Percentiles rank a stretch among this genome's conserved stretches.
Conservation (phyloP, 2,888 invertebrate species). For the Stenotaenia linearis region DNA sequence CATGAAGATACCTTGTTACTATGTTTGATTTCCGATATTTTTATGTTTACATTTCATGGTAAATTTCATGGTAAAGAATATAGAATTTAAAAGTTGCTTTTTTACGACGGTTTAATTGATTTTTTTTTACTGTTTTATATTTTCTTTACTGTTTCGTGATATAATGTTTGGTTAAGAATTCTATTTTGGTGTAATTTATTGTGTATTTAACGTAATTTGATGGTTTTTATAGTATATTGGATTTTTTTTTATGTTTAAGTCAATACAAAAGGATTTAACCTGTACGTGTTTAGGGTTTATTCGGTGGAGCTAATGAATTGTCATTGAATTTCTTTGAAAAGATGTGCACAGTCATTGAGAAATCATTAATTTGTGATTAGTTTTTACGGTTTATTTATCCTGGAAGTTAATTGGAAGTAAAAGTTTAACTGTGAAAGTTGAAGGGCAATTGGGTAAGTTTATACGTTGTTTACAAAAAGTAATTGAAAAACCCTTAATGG, state of each 20-base stretch:
- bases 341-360: constrained; percentile 6
- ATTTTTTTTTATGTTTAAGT: not conserved
- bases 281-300: not conserved
- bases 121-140: not conserved
- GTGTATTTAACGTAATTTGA: constrained; percentile 2
- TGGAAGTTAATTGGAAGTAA: not conserved
- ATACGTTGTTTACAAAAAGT: not conserved
- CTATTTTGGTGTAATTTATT: not conserved
- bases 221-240: constrained; percentile 1
- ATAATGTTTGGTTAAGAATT: constrained; percentile 12
- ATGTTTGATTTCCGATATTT: not conserved
- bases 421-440: not conserved
- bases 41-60: not conserved
- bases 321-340: not conserved
- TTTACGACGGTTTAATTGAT: not conserved
- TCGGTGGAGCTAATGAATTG: not conserved
- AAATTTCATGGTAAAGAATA: not conserved
- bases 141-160: not conserved
- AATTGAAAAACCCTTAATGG: not conserved
- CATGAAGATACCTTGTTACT: not conserved
- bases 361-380: constrained; percentile 15
- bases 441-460: not conserved
- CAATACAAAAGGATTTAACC: not conserved
- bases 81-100: not conserved
- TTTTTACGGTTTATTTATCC: not conserved